A percentile compares a stretch with the other conserved stretches of the same genome.
These are phyloP conservation scores for Bombylius discolor DNA, from an alignment of 2,888 invertebrate genomes.

Conservation along the genomic window DNA sequence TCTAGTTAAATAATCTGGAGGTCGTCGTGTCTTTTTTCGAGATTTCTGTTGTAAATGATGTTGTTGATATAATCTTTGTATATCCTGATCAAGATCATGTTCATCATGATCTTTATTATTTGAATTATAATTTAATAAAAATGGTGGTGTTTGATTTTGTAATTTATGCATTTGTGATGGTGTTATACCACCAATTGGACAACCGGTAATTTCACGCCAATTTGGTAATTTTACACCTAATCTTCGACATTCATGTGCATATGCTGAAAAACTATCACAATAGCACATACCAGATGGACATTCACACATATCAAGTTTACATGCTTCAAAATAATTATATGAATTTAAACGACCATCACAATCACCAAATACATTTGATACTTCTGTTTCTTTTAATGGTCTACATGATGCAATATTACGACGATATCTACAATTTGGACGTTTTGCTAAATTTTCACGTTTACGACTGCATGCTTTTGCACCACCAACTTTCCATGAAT, in stretches of 20 bases:
- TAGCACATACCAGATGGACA: slow-evolving; percentile 71
- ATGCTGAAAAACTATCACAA: slow-evolving; percentile 81
- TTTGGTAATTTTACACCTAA: slow-evolving; percentile 56
- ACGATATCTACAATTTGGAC: slow-evolving; percentile 41
- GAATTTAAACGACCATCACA: slow-evolving; percentile 72
- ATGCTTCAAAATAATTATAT: slow-evolving; percentile 72
- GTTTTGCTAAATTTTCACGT: slow-evolving; percentile 37
- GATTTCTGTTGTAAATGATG: slow-evolving; percentile 14
- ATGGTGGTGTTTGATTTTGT: slow-evolving; percentile 13
- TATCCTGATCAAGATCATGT: not conserved
- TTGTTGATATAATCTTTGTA: slow-evolving; percentile 1
- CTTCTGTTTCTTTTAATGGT: slow-evolving; percentile 39
- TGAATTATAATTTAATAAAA: slow-evolving; percentile 5
- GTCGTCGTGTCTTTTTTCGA: slow-evolving; percentile 10
- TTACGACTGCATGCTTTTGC: slow-evolving; percentile 53
- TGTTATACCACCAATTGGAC: slow-evolving; percentile 37
- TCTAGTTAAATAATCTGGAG: slow-evolving; percentile 25
- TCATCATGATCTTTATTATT: slow-evolving; percentile 10
- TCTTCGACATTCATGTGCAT: slow-evolving; percentile 73
- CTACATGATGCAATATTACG: slow-evolving; percentile 41
- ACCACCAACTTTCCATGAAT: slow-evolving; percentile 84
- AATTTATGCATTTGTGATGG: not conserved
- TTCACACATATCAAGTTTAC: slow-evolving; percentile 77
- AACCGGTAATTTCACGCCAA: slow-evolving; percentile 60
- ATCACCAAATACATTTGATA: slow-evolving; percentile 49